Base-by-base conservation (phyloP, 2,888 invertebrate genomes). In the Hecatera dysodea region DNA sequence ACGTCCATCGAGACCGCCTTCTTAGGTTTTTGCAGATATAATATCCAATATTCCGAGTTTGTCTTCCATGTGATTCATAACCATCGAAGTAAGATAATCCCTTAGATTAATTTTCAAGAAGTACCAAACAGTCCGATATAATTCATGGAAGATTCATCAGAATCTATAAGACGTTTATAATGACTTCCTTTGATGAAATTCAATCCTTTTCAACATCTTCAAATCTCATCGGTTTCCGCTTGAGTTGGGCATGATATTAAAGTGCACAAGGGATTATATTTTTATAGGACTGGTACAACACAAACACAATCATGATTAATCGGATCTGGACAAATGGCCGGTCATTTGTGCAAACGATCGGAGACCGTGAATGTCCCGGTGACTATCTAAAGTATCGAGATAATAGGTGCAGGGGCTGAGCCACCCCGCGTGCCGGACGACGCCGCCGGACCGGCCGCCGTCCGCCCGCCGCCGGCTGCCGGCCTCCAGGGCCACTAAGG, bases 321-420 rank as follows among this genome's bases (percentile, higher is more conserved):
- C 95, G 94, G 94, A 96, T 96, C 92, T 93, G 88, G 88, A 92
- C 91, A 93, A 95, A 95, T 93, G 92, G 93, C 90, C 91, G 94
- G 96, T 94, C 93, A 95, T 95, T 96, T 95, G 91, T 91, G 87
- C 87, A 89, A 93, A 90, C 94, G 94, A 93, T 93, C 92, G 90
- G 88, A 90, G 90, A 91, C 90, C 86, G 89, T 89, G 92, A 93
- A 94, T 93, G 93, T 94, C 92, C 87, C 90, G 90, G 93, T 91
- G 94, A 91, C 95, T 95, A 96, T 96, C 96, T 95, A 95, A 95
- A 95, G 94, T 95, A 95, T 93, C 92, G 94, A 95, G 96, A 95
- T 96, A 95, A 95, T 96, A 92, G 93, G 91, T 90, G 92, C 92
- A 90, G 93, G 94, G 94, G 92, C 86, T 87, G 83, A 77, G 68